phyloP scores from a whole-genome alignment of 2,888 invertebrate genomes.

The Pyrrhosoma nymphula region DNA sequence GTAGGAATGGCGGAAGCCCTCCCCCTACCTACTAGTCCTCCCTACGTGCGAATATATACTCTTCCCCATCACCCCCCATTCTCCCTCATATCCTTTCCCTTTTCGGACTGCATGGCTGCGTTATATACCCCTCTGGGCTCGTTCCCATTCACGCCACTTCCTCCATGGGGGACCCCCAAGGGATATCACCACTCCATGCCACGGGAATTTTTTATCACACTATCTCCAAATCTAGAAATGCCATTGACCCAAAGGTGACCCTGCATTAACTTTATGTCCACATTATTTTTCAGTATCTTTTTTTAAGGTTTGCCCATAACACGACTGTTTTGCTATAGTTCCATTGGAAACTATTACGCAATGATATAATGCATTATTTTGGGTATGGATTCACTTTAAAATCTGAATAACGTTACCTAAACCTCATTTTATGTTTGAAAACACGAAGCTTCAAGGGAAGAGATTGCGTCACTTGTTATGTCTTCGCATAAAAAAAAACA shows the following conservation, averaged over 20 bases:
- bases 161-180: not conserved
- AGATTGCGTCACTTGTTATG: too few species aligned
- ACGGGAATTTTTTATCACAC: not conserved
- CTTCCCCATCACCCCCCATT: not conserved
- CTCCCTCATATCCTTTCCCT: not conserved
- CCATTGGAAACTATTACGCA: too few species aligned
- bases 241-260: not conserved
- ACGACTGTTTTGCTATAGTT: too few species aligned
- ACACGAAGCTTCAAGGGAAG: too few species aligned
- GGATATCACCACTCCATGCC: not conserved
- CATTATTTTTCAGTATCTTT: not conserved
- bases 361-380: too few species aligned
- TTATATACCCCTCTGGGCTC: not conserved
- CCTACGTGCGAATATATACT: not conserved
- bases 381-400: too few species aligned
- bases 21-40: not conserved
- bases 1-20: not conserved
- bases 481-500: too few species aligned
- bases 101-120: not conserved
- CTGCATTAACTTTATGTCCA: not conserved
- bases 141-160: not conserved
- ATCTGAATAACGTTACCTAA: too few species aligned
- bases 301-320: too few species aligned
- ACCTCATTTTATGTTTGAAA: too few species aligned
- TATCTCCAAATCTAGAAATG: not conserved